Conservation (phyloP, 2,797 vertebrate species). For the Anableps anableps region DNA sequence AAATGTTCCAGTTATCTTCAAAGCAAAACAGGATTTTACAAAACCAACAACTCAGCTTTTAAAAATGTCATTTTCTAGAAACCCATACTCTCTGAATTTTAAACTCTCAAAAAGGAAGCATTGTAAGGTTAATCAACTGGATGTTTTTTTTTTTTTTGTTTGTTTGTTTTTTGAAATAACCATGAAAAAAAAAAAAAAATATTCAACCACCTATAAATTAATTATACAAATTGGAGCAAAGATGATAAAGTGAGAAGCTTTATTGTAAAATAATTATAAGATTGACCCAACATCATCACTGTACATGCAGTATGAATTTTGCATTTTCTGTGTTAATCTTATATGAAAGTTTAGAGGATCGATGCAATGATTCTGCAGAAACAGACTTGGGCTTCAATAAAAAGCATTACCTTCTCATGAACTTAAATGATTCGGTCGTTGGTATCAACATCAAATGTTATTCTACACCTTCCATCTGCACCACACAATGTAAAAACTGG, state of each 20-base stretch:
- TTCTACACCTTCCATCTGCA: not conserved
- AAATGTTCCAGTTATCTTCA: not conserved
- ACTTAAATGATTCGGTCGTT: not conserved
- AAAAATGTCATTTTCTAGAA: not conserved
- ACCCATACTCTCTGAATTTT: not conserved
- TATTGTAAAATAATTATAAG: not conserved
- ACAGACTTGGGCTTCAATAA: too few species aligned
- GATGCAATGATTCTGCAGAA: not conserved
- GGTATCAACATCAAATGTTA: not conserved
- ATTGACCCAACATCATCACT: not conserved
- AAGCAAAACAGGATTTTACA: not conserved
- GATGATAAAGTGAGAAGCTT: not conserved
- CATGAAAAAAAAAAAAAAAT: not conserved
- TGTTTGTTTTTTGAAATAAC: too few species aligned
- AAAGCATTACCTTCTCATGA: not conserved
- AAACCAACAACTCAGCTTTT: not conserved
- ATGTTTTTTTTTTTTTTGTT: not conserved
- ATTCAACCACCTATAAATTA: not conserved
- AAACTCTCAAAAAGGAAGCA: not conserved
- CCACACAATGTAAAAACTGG: not conserved
- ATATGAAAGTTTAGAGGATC: constrained; percentile 18
- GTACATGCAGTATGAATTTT: not conserved
- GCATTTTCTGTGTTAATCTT: constrained; percentile 22
- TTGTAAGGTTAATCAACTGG: not conserved
- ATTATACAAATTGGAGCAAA: not conserved